Evolutionary conservation across 2,888 invertebrate species (phyloP), one percentile per base, ranked within the genome.

Genomic region (Tortricodes alternella): DNA sequence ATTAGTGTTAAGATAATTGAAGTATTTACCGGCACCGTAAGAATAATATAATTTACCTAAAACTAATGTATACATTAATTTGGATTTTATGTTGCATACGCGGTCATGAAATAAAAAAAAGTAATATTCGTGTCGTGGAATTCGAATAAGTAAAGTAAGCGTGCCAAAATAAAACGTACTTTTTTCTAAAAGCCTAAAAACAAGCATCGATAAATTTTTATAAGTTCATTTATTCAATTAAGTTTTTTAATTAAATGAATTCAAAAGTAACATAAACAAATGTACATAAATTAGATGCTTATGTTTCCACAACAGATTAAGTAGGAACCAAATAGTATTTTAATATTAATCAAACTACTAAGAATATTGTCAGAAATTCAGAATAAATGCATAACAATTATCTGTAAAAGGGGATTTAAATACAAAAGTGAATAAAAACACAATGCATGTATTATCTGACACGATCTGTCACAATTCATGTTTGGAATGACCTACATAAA

Each of bases 401-500:
- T 49, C 35, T 19, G 37, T 27, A 35, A 44, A 44, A 38, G 56
- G 55, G 56, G 35, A 29, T 39, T 7, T 35, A 24, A 38, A 66
- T 63, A 70, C 70, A 70, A 73, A 72, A 67, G 53, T 46, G 62
- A 19, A 53, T 43, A 41, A 49, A 41, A 49, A 55, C 37, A 58
- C 58, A 53, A 53, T 48, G 44, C 7, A 8, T 13, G 29, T 29
- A 27, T 35, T 55, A 50, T 59, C 59, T 55, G 38, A 50, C 59
- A 55, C 59, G 21, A 53, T 55, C 53, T 53, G 46, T 59, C 68
- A 70, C 37, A 57, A 46, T 51, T 57, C 44, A 16, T 46, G 50
- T 55, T 71, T 66, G 60, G 66, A 62, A 63, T 75, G 76, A 79
- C 77, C 78, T 70, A 74, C 55, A 75, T 80, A 73, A 72, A 76